Base-by-base conservation (phyloP, 2,113 vertebrate species). In the Neogobius melanostomus region DNA sequence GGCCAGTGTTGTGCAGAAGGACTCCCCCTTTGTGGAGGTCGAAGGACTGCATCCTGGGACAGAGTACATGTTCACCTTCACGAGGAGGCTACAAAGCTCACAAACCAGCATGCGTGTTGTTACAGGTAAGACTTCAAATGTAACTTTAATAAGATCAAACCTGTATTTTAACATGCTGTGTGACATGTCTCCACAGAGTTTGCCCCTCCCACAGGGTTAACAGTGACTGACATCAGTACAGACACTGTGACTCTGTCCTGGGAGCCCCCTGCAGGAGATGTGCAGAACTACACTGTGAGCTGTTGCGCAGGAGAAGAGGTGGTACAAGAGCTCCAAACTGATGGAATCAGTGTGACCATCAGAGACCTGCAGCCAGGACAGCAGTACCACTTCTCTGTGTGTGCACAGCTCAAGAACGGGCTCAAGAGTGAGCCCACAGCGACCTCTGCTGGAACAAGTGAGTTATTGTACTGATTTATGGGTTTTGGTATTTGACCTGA, bases 41-140 rank as follows among this genome's bases (percentile, higher is more conserved):
- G 11, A 16, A 14, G 80, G 67, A 0, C 75, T 88, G n/a, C 64
- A 5, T 45, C 78, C 85, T 59, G 82, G 73, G 7, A 86, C 76
- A 4, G 59, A 82, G 28, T 81, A 87, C 59, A 81, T 49, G 3
- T 82, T 82, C 75, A 80, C 28, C 9, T 14, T 87, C 43, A 50
- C 8, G 53, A 44, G 75, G 47, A 43, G 77, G 2, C 45, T 66
- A 46, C 60, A 8, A 15, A 83, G 78, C 60, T n/a, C 64, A 44
- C n/a, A 48, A 7, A 36, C 49, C 1, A 54, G 28, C 28, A 7
- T 81, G 8, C 61, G 71, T 11, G 60, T 72, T 28, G 78, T 47
- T 28, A 88, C 85, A 68, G 77, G 84, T 89, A 36, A 36, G 28
- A 36, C 28, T 36, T 36, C 28, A 36, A 36, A 36, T 36, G 28